Evolutionary conservation across 2,113 vertebrate genomes (phyloP).

Genomic region (Spilogale gracilis): DNA sequence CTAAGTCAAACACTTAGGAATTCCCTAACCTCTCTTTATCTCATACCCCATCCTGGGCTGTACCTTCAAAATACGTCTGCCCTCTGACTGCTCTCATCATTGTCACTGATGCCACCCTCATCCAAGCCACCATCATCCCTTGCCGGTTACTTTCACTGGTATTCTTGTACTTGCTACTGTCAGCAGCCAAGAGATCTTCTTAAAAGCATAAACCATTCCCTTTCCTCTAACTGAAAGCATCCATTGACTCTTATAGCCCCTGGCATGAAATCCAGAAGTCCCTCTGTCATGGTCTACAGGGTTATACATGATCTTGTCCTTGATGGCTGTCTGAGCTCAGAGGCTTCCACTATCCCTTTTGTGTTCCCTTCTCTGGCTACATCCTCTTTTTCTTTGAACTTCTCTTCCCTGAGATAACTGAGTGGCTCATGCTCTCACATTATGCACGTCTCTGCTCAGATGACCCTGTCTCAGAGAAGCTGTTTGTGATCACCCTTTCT

Average conservation of each 20-base stretch:
- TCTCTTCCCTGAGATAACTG: neutral
- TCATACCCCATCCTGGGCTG: neutral
- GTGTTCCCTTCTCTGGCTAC: neutral
- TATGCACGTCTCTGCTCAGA: neutral
- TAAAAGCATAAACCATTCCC: neutral
- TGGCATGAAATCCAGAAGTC: neutral
- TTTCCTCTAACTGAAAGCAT: neutral
- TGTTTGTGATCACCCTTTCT: neutral
- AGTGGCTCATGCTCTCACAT: neutral
- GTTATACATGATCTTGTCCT: accelerated
- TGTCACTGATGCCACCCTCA: neutral
- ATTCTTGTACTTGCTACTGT: neutral
- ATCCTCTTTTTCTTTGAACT: neutral
- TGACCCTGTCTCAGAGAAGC: neutral
- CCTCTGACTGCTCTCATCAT: neutral
- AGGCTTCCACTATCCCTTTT: neutral
- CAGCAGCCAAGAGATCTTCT: neutral
- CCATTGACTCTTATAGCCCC: neutral
- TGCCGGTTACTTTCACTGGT: neutral
- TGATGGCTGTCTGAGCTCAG: neutral
- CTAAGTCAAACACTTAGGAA: neutral
- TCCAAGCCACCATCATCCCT: neutral
- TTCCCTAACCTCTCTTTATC: neutral
- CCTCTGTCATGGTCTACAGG: neutral
- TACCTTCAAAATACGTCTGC: neutral